Conservation (phyloP, 1,140 invertebrate species). For the Bombus superbus region DNA sequence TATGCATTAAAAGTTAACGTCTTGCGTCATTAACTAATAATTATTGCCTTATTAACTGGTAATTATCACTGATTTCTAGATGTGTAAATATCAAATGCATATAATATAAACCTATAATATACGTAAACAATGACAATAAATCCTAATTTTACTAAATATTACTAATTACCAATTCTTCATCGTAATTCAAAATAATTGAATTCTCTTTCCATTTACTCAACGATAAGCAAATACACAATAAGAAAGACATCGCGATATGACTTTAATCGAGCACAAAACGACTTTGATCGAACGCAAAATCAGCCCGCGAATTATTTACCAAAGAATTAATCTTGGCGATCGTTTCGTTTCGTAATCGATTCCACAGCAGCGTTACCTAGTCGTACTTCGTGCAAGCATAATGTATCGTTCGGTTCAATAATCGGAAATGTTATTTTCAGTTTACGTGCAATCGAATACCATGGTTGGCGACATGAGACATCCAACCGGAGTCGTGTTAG, state of each 20-base stretch:
- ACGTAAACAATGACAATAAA: too few relatives aligned
- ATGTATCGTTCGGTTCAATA: conserved; percentile 16
- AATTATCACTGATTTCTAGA: too few relatives aligned
- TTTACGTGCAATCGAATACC: conserved; percentile 94
- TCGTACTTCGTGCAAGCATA: neutral
- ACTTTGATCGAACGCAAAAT: neutral
- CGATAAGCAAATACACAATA: too few relatives aligned
- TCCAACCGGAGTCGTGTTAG: conserved; percentile 90
- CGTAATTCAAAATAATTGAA: neutral
- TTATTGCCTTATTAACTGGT: too few relatives aligned
- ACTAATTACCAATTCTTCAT: neutral
- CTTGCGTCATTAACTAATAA: too few relatives aligned
- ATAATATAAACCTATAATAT: too few relatives aligned
- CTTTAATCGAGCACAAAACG: neutral
- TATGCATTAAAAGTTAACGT: too few relatives aligned
- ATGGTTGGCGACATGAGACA: conserved; percentile 89
- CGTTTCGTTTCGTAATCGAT: neutral
- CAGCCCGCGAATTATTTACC: neutral
- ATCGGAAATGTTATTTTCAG: conserved; percentile 82
- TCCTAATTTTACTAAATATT: too few relatives aligned
- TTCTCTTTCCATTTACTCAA: too few relatives aligned
- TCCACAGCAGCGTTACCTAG: neutral
- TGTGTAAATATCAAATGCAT: too few relatives aligned
- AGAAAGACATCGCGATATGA: too few relatives aligned
- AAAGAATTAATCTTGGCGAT: conserved; percentile 3